Evolutionary conservation across 2,797 vertebrate species (phyloP).

Genomic region (Gouania willdenowi): DNA sequence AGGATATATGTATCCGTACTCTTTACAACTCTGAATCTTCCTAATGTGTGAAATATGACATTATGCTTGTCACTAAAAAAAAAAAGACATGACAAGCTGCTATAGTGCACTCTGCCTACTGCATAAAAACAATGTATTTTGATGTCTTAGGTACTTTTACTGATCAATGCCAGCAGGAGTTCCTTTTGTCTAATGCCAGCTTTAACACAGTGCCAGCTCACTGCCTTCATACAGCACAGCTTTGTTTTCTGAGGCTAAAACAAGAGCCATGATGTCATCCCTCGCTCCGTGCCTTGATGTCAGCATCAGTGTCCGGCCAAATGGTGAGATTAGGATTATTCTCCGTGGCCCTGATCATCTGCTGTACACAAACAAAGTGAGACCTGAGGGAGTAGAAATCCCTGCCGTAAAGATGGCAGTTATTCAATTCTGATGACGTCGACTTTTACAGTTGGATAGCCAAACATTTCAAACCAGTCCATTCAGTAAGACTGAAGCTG

Average conservation of each 20-base stretch:
- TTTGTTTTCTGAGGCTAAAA: too few relatives aligned
- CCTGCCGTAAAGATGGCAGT: conserved; percentile 18
- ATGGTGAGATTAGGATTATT: conserved; percentile 69
- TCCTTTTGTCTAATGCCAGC: too few relatives aligned
- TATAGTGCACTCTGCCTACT: too few relatives aligned
- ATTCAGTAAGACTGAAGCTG: background rate
- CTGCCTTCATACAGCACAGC: background rate
- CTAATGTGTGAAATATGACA: too few relatives aligned
- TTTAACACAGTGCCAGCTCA: too few relatives aligned
- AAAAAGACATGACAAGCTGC: too few relatives aligned
- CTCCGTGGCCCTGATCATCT: conserved; percentile 45
- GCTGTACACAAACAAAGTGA: conserved; percentile 36
- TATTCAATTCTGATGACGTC: conserved; percentile 32
- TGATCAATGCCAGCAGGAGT: too few relatives aligned
- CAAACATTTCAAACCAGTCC: conserved; percentile 6
- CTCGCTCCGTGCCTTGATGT: conserved; percentile 41
- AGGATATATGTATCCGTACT: too few relatives aligned
- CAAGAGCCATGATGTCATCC: conserved; percentile 51
- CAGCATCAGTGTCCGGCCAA: conserved; percentile 36
- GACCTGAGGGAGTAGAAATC: conserved; percentile 18
- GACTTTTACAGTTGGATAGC: conserved; percentile 4
- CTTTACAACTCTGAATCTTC: too few relatives aligned
- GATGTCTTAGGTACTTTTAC: too few relatives aligned
- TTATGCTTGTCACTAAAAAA: too few relatives aligned
- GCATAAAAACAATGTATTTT: too few relatives aligned